These are phyloP conservation scores for Epinotia bilunana DNA, from an alignment of 2,888 invertebrate genomes.

Conservation along the genomic window DNA sequence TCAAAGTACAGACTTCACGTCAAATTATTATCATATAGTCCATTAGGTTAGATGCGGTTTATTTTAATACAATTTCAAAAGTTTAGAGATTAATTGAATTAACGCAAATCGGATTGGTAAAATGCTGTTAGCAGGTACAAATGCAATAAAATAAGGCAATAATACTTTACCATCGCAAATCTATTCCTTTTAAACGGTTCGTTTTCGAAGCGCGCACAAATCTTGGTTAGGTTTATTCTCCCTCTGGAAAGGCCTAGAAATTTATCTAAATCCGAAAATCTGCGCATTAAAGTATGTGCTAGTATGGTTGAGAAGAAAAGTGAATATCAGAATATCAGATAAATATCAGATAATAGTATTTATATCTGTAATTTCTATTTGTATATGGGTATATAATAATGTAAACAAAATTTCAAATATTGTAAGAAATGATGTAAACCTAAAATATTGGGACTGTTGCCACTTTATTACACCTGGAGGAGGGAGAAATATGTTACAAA, in stretches of 20 bases:
- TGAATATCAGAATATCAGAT: not conserved
- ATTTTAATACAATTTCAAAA: too few relatives aligned
- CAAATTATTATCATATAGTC: too few relatives aligned
- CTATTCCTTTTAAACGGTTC: slow-evolving; percentile 22
- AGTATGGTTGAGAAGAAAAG: slow-evolving; percentile 11
- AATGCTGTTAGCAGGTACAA: slow-evolving; percentile 7
- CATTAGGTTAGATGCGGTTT: too few relatives aligned
- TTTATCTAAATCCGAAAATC: slow-evolving; percentile 44
- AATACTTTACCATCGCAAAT: slow-evolving; percentile 1
- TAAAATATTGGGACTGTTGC: too few relatives aligned
- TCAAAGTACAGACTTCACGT: too few relatives aligned
- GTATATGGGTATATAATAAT: too few relatives aligned
- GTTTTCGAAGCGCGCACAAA: slow-evolving; percentile 25
- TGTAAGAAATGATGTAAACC: too few relatives aligned
- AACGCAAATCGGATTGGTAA: not conserved
- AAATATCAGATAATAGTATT: too few relatives aligned
- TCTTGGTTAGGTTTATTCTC: slow-evolving; percentile 32
- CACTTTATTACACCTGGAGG: too few relatives aligned
- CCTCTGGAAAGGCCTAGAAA: slow-evolving; percentile 37
- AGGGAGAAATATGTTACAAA: too few relatives aligned
- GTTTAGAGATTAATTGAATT: not conserved
- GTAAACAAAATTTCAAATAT: too few relatives aligned
- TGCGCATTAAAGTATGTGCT: slow-evolving; percentile 39
- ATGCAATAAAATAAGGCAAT: slow-evolving; percentile 9
- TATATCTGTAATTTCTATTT: too few relatives aligned